phyloP scores from a whole-genome alignment of 2,113 vertebrate species.

The Semnornis frantzii region DNA sequence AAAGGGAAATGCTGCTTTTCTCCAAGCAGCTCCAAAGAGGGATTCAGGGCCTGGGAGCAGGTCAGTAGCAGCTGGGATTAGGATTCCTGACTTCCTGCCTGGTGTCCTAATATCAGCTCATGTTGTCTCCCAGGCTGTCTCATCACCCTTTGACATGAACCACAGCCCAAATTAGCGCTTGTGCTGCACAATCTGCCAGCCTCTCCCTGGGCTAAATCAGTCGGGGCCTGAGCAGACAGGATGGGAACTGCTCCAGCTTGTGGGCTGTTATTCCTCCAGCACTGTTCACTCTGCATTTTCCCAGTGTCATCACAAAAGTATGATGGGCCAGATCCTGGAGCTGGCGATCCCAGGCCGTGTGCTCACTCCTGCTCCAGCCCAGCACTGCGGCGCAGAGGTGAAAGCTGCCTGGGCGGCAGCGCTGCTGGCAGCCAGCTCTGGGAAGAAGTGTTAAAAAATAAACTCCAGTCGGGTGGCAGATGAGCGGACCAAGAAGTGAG shows the following conservation, averaged over 20 bases:
- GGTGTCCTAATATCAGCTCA: not conserved
- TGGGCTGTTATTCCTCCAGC: conserved; percentile 4
- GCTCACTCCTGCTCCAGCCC: not conserved
- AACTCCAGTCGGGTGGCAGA: not conserved
- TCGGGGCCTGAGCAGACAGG: not conserved
- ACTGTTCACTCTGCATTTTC: conserved; percentile 18
- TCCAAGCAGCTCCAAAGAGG: conserved; percentile 15
- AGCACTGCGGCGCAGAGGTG: rapidly evolving
- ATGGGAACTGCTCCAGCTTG: conserved; percentile 30
- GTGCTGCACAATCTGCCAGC: conserved; percentile 34
- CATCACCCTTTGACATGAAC: conserved; percentile 8
- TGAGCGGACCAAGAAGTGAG: not conserved
- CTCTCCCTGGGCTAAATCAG: conserved; percentile 25
- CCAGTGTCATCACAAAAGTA: not conserved
- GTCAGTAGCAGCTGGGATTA: not conserved
- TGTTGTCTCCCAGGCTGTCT: conserved; percentile 32
- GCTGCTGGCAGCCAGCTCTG: not conserved
- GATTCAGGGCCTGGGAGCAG: conserved; percentile 20
- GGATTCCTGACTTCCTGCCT: conserved; percentile 60
- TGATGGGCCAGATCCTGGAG: not conserved
- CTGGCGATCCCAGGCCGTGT: not conserved
- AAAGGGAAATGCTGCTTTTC: conserved; percentile 28
- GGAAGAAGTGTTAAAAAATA: not conserved
- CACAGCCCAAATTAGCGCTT: conserved; percentile 21
- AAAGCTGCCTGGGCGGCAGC: not conserved